phyloP scores from a whole-genome alignment of 2,797 vertebrate genomes.

The Falco naumanni region DNA sequence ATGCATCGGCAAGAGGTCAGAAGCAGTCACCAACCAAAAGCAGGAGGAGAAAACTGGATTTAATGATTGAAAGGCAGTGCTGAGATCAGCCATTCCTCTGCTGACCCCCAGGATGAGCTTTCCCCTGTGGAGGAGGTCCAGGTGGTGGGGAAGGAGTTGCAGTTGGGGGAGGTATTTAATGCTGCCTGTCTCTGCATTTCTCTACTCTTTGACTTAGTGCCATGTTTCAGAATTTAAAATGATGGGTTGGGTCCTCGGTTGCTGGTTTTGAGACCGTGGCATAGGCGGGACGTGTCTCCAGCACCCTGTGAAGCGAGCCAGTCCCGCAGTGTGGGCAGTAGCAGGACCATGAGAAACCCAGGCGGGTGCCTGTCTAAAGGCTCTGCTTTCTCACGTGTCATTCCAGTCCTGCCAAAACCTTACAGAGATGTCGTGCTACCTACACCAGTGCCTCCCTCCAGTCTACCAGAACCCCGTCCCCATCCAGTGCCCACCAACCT shows the following conservation, averaged over 20 bases:
- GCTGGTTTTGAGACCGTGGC: accelerated
- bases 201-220: neutral
- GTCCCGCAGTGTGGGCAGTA: neutral
- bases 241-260: neutral
- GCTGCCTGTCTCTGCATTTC: accelerated
- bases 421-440: constrained; percentile 7
- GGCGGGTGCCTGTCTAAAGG: accelerated
- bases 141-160: neutral
- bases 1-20: neutral
- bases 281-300: accelerated
- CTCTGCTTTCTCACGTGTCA: accelerated
- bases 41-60: neutral
- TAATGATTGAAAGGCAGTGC: neutral
- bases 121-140: neutral
- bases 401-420: neutral
- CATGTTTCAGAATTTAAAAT: accelerated
- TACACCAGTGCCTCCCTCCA: neutral
- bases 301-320: neutral
- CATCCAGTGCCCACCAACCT: neutral
- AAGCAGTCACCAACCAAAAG: neutral
- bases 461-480: neutral
- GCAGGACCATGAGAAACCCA: accelerated
- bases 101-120: neutral
- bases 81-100: neutral
- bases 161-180: neutral